Conservation (phyloP, 2,888 invertebrate species). For the Athalia rosae region DNA sequence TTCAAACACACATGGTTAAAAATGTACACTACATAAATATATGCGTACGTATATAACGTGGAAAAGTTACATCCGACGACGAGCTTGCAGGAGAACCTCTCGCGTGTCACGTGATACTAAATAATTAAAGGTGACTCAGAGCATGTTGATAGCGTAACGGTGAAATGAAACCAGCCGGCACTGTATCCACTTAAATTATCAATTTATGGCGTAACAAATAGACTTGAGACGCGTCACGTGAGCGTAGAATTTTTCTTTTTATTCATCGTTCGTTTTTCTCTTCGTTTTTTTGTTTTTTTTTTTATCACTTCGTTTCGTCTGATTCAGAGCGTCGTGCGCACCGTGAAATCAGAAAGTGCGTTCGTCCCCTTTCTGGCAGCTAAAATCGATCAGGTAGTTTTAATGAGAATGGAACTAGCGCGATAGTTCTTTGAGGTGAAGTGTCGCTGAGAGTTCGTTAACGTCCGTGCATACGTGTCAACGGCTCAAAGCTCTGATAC, state of each 20-base stretch:
- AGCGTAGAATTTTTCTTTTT: not conserved
- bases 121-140: conserved; percentile 43
- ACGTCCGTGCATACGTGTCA: not conserved
- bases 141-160: conserved; percentile 26
- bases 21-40: too few relatives aligned
- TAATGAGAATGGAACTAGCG: conserved; percentile 3
- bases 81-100: not conserved
- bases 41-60: not conserved
- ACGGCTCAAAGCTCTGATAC: conserved; percentile 8
- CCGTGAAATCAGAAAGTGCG: too few relatives aligned
- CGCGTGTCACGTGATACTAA: conserved; percentile 27
- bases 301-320: too few relatives aligned
- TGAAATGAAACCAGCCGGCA: not conserved
- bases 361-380: too few relatives aligned
- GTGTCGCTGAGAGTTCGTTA: conserved; percentile 3
- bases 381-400: not conserved
- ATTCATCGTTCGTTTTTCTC: too few relatives aligned
- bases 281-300: too few relatives aligned
- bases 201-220: conserved; percentile 15
- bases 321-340: too few relatives aligned
- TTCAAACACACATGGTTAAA: not conserved
- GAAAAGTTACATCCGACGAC: not conserved
- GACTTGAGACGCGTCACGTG: not conserved
- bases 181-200: conserved; percentile 16
- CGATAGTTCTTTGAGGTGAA: not conserved